Base-by-base conservation (phyloP, 2,888 invertebrate species). In the Drosophila barbarae region DNA sequence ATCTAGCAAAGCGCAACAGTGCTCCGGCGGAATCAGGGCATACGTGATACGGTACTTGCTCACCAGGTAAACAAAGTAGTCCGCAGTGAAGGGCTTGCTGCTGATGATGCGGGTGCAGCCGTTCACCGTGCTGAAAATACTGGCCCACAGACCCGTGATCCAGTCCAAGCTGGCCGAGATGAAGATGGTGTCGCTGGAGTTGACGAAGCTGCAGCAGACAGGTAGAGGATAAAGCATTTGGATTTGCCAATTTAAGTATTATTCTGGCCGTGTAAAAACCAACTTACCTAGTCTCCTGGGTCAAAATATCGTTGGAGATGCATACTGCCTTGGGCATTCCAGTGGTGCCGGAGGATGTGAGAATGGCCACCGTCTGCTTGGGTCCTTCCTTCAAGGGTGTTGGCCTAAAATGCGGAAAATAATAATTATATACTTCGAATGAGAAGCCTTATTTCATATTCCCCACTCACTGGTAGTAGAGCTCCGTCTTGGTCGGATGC, bases 271-370 rank as follows among this genome's bases (percentile, higher is more conserved):
- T 9, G n/a, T 10, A 28, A 44, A 15, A n/a, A 1, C 5, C 8
- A 36, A 59, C 71, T 65, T 56, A 70, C 71, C 44, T 3, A 10
- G 52, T 71, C 35, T 59, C 58, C 2, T 65, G 57, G 23, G 9
- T 32, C 4, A 76, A 26, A 32, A 73, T 67, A 35, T 70, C 35
- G 42, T 79, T 78, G 10, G 76, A 68, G 9, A 85, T 41, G 28
- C 73, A 72, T 32, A 85, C 78, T 34, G 81, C 82, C 58, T 87
- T 87, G 7, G 84, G 79, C 26, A 76, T 18, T 15, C 85, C 84
- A 1, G 81, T 84, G 15, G 86, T 80, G 5, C 86, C 86, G 0
- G 85, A 85, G 3, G 86, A 85, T 15, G 81, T 78, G 5, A 85
- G 47, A 50, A 87, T 85, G 5, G 71, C 74, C 23, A 76, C 52